Conservation (phyloP, 23 tunicate genomes). For the Diplosoma virens region DNA sequence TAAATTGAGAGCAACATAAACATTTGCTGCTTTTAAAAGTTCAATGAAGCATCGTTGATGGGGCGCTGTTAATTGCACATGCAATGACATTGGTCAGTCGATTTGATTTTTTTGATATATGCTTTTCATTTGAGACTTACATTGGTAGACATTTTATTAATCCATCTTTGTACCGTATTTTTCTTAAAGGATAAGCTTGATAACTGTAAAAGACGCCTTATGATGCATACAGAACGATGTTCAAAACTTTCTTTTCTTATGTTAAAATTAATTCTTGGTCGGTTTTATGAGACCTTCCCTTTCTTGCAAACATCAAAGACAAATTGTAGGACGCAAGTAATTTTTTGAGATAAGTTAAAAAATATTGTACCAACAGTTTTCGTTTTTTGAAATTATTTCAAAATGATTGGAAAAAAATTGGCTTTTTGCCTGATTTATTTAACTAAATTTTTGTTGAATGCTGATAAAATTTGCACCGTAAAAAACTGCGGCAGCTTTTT, state of each 20-base stretch:
- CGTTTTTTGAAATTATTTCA: conserved; percentile 33
- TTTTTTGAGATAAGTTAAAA: conserved; percentile 13
- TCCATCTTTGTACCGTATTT: background rate
- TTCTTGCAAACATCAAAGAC: conserved; percentile 31
- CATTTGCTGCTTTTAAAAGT: too few species aligned
- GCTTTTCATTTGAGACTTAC: conserved; percentile 16
- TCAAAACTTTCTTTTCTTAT: conserved; percentile 27
- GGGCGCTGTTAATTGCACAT: too few species aligned
- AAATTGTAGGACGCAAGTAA: conserved; percentile 19
- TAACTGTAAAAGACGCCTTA: conserved; percentile 30
- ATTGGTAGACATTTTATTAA: conserved; percentile 7
- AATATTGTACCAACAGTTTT: conserved; percentile 28
- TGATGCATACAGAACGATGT: conserved; percentile 37
- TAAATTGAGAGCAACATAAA: too few species aligned
- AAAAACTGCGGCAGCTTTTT: too few species aligned
- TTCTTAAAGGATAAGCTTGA: background rate
- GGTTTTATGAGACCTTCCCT: conserved; percentile 4
- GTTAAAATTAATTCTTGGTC: conserved; percentile 34
- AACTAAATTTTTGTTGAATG: too few species aligned
- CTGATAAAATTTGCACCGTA: too few species aligned
- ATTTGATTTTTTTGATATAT: too few species aligned
- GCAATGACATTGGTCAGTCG: too few species aligned
- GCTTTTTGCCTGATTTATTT: background rate
- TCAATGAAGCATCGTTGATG: too few species aligned
- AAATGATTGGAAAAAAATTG: conserved; percentile 29